These are phyloP conservation scores for Drosophila melanica DNA, from an alignment of 1,140 invertebrate genomes.

Conservation along the genomic window DNA sequence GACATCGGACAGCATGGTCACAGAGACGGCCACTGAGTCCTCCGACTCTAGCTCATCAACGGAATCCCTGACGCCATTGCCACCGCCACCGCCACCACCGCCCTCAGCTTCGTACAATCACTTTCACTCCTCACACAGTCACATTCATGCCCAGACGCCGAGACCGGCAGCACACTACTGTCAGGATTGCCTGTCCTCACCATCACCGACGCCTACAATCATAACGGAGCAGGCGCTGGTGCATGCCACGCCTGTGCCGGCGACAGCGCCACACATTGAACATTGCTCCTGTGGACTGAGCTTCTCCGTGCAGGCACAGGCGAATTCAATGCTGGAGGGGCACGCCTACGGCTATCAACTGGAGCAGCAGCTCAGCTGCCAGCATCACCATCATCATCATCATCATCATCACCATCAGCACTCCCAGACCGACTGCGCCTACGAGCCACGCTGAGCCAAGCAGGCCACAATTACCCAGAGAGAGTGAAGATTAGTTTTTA, in stretches of 20 bases:
- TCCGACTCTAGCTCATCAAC: constrained; percentile 57
- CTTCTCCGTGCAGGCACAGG: constrained; percentile 62
- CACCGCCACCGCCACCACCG: constrained; percentile 44
- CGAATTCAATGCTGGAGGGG: constrained; percentile 2
- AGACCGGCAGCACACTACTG: constrained; percentile 50
- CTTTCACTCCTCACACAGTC: constrained; percentile 26
- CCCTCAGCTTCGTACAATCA: constrained; percentile 34
- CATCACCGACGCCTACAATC: constrained; percentile 68
- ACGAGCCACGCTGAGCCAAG: constrained; percentile 47
- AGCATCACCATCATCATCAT: constrained; percentile 56
- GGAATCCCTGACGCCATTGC: constrained; percentile 55
- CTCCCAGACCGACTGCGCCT: constrained; percentile 71
- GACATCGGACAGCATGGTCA: constrained; percentile 55
- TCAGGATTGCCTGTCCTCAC: constrained; percentile 72
- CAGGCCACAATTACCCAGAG: constrained; percentile 21
- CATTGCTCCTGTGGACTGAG: constrained; percentile 76
- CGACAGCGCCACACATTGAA: constrained; percentile 61
- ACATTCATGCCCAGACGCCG: constrained; percentile 18
- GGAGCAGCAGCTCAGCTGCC: constrained; percentile 39
- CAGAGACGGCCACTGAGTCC: constrained; percentile 57
- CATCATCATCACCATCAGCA: constrained; percentile 43
- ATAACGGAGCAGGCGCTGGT: constrained; percentile 76
- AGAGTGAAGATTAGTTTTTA: constrained; percentile 50
- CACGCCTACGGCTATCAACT: constrained; percentile 22
- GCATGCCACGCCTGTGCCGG: constrained; percentile 60